phyloP scores from a whole-genome alignment of 2,113 vertebrate genomes.

The Ailuropoda melanoleuca region DNA sequence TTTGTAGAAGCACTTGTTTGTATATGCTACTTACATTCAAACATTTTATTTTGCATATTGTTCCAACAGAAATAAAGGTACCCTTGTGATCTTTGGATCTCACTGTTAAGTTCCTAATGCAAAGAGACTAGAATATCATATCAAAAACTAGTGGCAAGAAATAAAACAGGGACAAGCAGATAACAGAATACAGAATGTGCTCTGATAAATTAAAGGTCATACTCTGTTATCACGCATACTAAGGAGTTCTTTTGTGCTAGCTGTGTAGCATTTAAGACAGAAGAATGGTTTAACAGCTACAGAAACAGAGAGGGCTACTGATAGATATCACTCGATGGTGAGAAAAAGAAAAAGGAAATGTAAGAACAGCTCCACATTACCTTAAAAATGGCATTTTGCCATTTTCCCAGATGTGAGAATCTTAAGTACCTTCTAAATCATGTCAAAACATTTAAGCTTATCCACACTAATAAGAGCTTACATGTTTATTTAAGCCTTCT shows the following conservation, averaged over 20 bases:
- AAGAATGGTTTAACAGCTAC: conserved; percentile 62
- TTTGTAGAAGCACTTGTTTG: neutral
- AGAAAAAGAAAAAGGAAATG: conserved; percentile 67
- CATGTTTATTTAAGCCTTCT: neutral
- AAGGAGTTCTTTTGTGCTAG: conserved; percentile 66
- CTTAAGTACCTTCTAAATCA: conserved; percentile 63
- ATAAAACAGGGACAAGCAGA: conserved; percentile 70
- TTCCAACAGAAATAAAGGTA: conserved; percentile 65
- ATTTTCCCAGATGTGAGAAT: conserved; percentile 59
- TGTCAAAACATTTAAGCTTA: conserved; percentile 65
- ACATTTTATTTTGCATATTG: conserved; percentile 36
- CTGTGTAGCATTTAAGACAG: conserved; percentile 66
- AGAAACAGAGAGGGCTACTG: conserved; percentile 66
- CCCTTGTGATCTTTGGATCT: conserved; percentile 36
- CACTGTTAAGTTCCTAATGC: neutral
- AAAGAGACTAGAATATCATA: conserved; percentile 31
- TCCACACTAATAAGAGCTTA: conserved; percentile 59
- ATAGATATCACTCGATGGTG: conserved; percentile 63
- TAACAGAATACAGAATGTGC: conserved; percentile 73
- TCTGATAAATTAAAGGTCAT: conserved; percentile 82
- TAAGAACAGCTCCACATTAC: conserved; percentile 24
- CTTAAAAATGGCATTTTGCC: conserved; percentile 61
- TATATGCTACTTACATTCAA: neutral
- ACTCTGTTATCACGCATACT: conserved; percentile 65
- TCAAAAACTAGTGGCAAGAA: conserved; percentile 73